A percentile compares a stretch with the other conserved stretches of the same genome.
Conservation (phyloP, 53 echinoderm and acorn worm genomes). For the Holothuria leucospilota region DNA sequence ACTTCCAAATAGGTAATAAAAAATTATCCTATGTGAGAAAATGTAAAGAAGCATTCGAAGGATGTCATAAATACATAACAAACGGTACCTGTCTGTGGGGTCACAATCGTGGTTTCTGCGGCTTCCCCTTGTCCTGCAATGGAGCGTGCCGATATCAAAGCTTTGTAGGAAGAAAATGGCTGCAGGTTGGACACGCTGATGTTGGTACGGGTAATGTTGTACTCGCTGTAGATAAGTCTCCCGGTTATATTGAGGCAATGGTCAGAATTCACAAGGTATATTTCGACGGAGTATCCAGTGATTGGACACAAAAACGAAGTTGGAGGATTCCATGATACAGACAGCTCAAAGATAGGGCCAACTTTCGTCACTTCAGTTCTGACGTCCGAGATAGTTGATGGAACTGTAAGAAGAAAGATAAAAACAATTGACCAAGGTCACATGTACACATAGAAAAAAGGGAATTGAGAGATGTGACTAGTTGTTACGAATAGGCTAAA, state of each 20-base stretch:
- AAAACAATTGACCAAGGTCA: too few species aligned
- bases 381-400: conserved; percentile 11
- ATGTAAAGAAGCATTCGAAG: too few species aligned
- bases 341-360: conserved; percentile 21
- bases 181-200: conserved; percentile 40
- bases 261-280: conserved; percentile 57
- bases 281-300: conserved; percentile 52
- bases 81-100: conserved; percentile 54
- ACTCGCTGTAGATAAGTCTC: not conserved
- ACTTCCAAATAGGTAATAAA: too few species aligned
- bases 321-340: conserved; percentile 68
- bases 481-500: too few species aligned
- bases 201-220: not conserved
- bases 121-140: conserved; percentile 52
- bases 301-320: conserved; percentile 54
- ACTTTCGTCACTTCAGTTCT: not conserved
- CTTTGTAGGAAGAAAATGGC: conserved; percentile 66
- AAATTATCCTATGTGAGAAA: too few species aligned
- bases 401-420: not conserved
- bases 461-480: too few species aligned
- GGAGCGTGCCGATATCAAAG: conserved; percentile 66
- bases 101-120: conserved; percentile 28
- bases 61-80: too few species aligned
- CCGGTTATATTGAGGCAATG: conserved; percentile 54
- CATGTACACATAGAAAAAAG: too few species aligned